Evolutionary conservation across 2,888 invertebrate genomes (phyloP), one percentile per base, ranked within the genome.

Genomic region (Cantharis flavilabris): DNA sequence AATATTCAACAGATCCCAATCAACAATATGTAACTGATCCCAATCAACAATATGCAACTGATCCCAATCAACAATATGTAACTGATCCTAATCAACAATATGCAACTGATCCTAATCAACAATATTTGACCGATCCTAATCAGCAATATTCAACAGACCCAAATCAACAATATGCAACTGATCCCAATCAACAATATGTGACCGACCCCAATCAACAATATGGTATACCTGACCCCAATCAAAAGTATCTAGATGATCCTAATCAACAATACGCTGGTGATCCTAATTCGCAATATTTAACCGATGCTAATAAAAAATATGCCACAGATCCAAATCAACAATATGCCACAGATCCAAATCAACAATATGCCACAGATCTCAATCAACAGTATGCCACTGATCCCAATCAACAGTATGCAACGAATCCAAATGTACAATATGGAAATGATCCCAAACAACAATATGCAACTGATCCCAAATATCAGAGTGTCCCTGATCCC

Each of bases 1-100:
- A 33, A 80, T 85, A 80, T 83, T 83, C 82, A 83, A 79, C 83
- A 23, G 75, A 79, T 26, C 73, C 74, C 5, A 78, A 80, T 69
- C 81, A 81, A 33, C 79, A 69, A 63, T 71, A 69, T 14, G 33
- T 23, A 13, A 67, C 65, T 5, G 65, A 67, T n/a, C 65, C 70
- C 0, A 72, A 78, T 49, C 76, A 76, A 62, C 70, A 79, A 13
- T 76, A 79, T 63, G 49, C 67, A 11, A 62, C 65, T 30, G 76
- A 82, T 70, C 75, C 81, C 3, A 77, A 76, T 62, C 76, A 79
- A 70, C 76, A 79, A 71, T 69, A 77, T 20, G 76, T 79, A 23
- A 78, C 80, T 28, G 72, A 78, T 70, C 77, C 81, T 18, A 80
- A 81, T 76, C 82, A 81, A 75, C 81, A 81, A 67, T 82, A 83